phyloP scores from a whole-genome alignment of 2,113 vertebrate species.

The Montifringilla adamsi region DNA sequence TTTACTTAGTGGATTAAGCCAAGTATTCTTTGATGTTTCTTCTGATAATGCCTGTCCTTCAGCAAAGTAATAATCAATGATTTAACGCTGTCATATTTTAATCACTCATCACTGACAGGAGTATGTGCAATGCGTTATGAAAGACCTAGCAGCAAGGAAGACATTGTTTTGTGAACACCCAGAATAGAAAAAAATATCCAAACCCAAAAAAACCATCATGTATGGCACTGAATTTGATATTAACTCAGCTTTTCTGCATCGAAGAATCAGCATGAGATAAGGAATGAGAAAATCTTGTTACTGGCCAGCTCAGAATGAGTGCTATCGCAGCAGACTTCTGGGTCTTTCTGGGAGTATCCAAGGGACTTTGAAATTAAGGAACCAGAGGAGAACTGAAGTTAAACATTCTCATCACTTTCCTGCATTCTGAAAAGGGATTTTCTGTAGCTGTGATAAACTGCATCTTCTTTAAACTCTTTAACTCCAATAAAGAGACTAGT shows the following conservation, averaged over 20 bases:
- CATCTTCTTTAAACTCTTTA: not conserved
- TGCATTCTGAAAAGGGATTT: not conserved
- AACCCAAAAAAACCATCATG: constrained; percentile 48
- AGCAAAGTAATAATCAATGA: not conserved
- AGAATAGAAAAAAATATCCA: not conserved
- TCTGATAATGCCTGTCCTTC: not conserved
- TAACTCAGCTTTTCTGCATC: not conserved
- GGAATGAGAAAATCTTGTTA: not conserved
- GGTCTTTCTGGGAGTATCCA: not conserved
- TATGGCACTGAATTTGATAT: not conserved
- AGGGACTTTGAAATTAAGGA: not conserved
- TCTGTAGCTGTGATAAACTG: not conserved
- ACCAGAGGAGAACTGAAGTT: not conserved
- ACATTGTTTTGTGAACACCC: constrained; percentile 68
- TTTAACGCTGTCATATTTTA: not conserved
- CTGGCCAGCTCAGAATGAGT: not conserved
- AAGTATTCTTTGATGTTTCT: not conserved
- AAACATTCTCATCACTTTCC: not conserved
- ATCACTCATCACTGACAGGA: not conserved
- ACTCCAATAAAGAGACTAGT: not conserved
- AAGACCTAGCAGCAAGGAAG: constrained; percentile 73
- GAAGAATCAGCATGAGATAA: not conserved
- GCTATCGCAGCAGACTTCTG: not conserved
- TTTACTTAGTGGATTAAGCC: not conserved
- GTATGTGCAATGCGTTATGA: constrained; percentile 4